Base-by-base conservation (phyloP, 2,797 vertebrate species). In the Dallia pectoralis region DNA sequence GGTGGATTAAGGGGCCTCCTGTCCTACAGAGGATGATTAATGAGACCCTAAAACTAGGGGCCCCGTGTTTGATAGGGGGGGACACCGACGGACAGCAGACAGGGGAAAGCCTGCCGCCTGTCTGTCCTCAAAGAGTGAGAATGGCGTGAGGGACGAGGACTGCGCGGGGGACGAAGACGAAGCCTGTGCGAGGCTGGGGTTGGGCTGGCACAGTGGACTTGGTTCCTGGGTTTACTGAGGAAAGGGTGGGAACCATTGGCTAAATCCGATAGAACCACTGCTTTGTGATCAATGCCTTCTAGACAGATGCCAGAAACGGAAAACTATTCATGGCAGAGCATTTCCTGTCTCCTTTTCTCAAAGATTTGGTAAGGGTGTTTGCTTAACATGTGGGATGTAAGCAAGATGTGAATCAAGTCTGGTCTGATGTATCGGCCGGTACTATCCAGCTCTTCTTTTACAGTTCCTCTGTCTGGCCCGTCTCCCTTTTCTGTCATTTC, bases 21-120 rank as follows among this genome's bases (percentile, higher is more conserved):
- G 91, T 92, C 91, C 85, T 89, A 83, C 87, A 85, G 67, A 9
- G 81, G 67, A 93, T 94, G 93, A 94, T 94, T 93, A 94, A 94
- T 93, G 92, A 91, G 90, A 85, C 87, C 88, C 83, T 89, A 89
- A 82, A 90, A 87, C 81, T 77, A 78, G 84, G 82, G 85, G 79
- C 79, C 61, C 74, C 80, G 80, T 59, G 59, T 77, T 86, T 88
- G 87, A 89, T 88, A 78, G 79, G 81, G 78, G 82, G 75, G 79
- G 74, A 62, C 51, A 63, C 77, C 87, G 87, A 93, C 40, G 76
- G 87, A 85, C 87, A 85, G 85, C 83, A 84, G 90, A 89, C 86
- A 82, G 77, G 84, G 87, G 32, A 61, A 51, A 81, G 86, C 82
- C 80, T 7, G 77, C 78, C 75, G 73, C 74, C 36, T 86, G 88